phyloP scores from a whole-genome alignment of 2,797 vertebrate species.

The Artibeus lituratus region DNA sequence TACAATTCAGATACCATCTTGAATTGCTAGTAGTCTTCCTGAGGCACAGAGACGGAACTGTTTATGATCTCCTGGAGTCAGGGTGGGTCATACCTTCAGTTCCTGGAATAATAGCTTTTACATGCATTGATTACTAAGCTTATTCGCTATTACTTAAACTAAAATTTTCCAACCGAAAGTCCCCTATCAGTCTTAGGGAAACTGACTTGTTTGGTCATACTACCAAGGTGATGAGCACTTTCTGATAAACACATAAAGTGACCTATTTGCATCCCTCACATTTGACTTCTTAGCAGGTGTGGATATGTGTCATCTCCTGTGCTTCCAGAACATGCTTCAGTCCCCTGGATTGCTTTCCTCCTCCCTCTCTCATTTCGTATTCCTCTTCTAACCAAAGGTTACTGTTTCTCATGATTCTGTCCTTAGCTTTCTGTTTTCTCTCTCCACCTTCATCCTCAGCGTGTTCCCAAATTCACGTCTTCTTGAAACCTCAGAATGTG shows the following conservation, averaged over 20 bases:
- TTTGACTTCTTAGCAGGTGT: background rate
- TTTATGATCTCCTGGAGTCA: too few relatives aligned
- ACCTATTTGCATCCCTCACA: background rate
- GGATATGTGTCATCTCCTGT: background rate
- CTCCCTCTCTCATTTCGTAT: background rate
- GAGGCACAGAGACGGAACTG: too few relatives aligned
- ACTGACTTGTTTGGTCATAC: background rate
- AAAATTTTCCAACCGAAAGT: too few relatives aligned
- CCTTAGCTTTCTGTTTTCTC: background rate
- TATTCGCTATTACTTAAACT: too few relatives aligned
- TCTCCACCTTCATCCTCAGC: background rate
- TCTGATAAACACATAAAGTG: too few relatives aligned
- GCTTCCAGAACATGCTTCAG: background rate
- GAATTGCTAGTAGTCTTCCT: too few relatives aligned
- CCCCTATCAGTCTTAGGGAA: too few relatives aligned
- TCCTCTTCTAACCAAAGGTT: background rate
- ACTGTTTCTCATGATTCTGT: background rate
- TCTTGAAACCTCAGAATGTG: background rate
- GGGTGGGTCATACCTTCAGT: too few relatives aligned
- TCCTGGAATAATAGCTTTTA: too few relatives aligned
- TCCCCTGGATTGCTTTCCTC: background rate
- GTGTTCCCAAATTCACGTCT: background rate
- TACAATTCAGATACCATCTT: too few relatives aligned
- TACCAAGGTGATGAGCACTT: background rate
- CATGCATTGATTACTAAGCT: too few relatives aligned